Percentiles rank a stretch among this genome's conserved stretches.
Evolutionary conservation across 1,140 invertebrate genomes (phyloP).

Genomic region (Helicorthomorpha holstii): DNA sequence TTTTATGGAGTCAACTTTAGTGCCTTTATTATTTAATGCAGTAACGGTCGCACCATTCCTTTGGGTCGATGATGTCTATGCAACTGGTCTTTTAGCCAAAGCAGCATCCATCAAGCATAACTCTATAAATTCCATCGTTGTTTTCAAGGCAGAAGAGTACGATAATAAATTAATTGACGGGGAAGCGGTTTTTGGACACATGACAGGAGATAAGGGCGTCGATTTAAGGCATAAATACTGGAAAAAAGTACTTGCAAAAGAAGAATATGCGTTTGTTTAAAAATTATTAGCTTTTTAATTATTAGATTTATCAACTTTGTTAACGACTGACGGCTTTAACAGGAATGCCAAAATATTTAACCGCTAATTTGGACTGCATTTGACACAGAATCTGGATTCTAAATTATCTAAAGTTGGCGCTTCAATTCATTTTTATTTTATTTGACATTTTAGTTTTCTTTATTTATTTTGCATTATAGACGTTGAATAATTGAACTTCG

Average conservation of each 20-base stretch:
- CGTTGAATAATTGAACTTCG: no score
- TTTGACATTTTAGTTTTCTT: no score
- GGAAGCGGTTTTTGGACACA: constrained; percentile 2
- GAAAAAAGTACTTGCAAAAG: not conserved
- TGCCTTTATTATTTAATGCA: constrained; percentile 14
- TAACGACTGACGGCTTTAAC: no score
- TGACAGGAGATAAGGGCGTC: not conserved
- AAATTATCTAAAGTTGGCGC: no score
- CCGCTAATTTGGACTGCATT: no score
- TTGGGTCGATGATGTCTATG: constrained; percentile 30
- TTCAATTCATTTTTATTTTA: no score
- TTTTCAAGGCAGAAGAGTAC: not conserved
- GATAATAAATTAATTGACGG: not conserved
- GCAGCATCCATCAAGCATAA: not conserved
- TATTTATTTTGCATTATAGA: no score
- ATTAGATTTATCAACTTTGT: no score
- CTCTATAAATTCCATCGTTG: not conserved
- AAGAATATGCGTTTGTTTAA: not conserved
- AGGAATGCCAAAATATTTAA: no score
- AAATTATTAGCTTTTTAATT: no score
- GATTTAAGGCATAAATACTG: not conserved
- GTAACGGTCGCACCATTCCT: constrained; percentile 19
- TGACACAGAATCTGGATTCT: no score
- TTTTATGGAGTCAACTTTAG: constrained; percentile 10
- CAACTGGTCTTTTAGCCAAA: constrained; percentile 25